Base-by-base conservation (phyloP, 2,888 invertebrate species). In the Chrysotoxum bicinctum region DNA sequence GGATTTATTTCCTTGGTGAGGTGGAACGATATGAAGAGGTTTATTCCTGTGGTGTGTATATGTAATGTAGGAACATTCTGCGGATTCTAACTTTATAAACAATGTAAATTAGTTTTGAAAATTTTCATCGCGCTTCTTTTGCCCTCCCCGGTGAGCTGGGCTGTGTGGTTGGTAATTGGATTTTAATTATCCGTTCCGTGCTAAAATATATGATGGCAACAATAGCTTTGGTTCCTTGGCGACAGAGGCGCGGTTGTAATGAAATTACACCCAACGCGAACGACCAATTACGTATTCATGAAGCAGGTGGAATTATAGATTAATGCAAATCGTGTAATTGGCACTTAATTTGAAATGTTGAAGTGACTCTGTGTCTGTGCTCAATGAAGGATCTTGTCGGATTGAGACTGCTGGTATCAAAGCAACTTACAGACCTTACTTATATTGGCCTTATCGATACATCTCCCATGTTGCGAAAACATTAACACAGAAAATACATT, bases 51-150 rank as follows among this genome's bases (percentile, higher is more conserved):
- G 10, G 35, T 52, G 70, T 54, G 48, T 62, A 50, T 21, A 14
- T 76, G 35, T n/a, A 16, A 32, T 21, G 30, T 35, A 19, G 16
- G 23, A 40, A 58, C 23, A 80, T 60, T 58, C 50, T 50, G 56
- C 70, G 58, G 43, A 77, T 73, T 40, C 58, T 35, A 30, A 68
- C 62, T 80, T 69, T 66, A 62, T 72, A 76, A 82, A 72, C 81
- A 76, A 82, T 81, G 81, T 81, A 72, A 82, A 82, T 82, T 76
- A 76, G 81, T 82, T 82, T 75, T 76, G 76, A 75, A 76, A 58
- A 82, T 82, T 72, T 82, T 54, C 58, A 74, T 16, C 32, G 45
- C 60, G 64, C 66, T 64, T 72, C 43, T 50, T 37, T 50, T 26
- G 23, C 32, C 10, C 8, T 58, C 66, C 70, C 60, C 12, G 10